phyloP scores from a whole-genome alignment of 2,888 invertebrate species.

The Tenthredo scrophulariae region DNA sequence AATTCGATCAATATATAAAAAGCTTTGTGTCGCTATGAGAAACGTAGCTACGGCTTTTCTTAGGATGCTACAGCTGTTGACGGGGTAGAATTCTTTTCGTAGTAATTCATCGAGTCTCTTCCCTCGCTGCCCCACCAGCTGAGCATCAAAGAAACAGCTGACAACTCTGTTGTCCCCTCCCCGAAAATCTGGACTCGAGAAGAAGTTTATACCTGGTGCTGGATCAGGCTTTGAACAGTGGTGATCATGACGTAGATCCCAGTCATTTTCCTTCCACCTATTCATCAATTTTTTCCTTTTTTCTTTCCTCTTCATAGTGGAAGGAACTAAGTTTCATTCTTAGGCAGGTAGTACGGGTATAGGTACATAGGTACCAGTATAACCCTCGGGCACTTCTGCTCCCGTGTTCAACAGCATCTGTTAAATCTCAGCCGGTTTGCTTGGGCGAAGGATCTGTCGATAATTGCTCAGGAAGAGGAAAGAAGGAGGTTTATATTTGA shows the following conservation, averaged over 20 bases:
- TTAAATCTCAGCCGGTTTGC: constrained; percentile 16
- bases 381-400: neutral
- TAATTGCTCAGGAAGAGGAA: constrained; percentile 37
- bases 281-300: neutral
- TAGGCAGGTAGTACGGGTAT: neutral
- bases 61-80: constrained; percentile 44
- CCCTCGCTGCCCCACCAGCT: neutral
- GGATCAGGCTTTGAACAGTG: constrained; percentile 3
- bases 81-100: constrained; percentile 38
- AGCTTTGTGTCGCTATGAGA: neutral
- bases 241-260: constrained; percentile 31
- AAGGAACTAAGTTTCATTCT: constrained; percentile 19
- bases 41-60: neutral
- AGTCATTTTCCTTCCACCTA: constrained; percentile 18
- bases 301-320: neutral
- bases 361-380: neutral
- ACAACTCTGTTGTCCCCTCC: constrained; percentile 36
- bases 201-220: constrained; percentile 34
- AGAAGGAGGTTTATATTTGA: constrained; percentile 12
- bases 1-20: constrained; percentile 19
- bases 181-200: constrained; percentile 11
- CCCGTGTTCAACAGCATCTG: constrained; percentile 27
- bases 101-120: neutral
- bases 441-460: constrained; percentile 29
- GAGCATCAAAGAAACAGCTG: constrained; percentile 47